phyloP scores from a whole-genome alignment of 2,797 vertebrate genomes.

The Crocodylus rhombifer region DNA sequence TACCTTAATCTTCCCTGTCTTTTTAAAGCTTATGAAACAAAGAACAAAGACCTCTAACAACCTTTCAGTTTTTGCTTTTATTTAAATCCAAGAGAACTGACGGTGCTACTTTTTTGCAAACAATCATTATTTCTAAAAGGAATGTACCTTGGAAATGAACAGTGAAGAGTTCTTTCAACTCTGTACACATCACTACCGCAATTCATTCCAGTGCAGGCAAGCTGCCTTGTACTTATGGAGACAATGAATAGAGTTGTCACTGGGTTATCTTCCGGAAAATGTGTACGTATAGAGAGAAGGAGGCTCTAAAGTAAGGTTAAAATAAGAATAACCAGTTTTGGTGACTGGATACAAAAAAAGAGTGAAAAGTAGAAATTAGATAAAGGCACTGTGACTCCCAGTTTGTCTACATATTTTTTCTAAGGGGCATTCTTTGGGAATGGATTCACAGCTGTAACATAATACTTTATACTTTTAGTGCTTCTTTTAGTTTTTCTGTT shows the following conservation, averaged over 20 bases:
- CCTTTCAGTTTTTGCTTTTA: constrained; percentile 26
- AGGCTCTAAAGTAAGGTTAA: background rate
- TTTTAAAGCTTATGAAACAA: constrained; percentile 36
- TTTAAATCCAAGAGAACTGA: constrained; percentile 33
- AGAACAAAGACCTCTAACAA: constrained; percentile 47
- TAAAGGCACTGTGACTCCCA: background rate
- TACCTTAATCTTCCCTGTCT: constrained; percentile 26
- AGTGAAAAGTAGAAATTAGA: background rate
- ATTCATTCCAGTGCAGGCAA: constrained; percentile 8
- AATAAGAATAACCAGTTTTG: background rate
- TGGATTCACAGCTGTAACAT: background rate
- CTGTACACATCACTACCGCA: background rate
- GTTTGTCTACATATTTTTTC: background rate
- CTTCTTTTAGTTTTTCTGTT: background rate
- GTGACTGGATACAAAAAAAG: background rate
- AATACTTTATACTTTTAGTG: background rate
- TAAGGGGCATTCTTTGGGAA: background rate
- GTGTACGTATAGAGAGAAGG: background rate
- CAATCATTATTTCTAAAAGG: background rate
- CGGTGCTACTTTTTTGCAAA: background rate
- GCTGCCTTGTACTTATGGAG: background rate
- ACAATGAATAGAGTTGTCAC: background rate
- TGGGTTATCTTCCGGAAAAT: background rate
- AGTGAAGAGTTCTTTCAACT: background rate
- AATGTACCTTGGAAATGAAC: background rate